phyloP scores from a whole-genome alignment of 2,797 vertebrate species.

The Acrocephalus scirpaceus region DNA sequence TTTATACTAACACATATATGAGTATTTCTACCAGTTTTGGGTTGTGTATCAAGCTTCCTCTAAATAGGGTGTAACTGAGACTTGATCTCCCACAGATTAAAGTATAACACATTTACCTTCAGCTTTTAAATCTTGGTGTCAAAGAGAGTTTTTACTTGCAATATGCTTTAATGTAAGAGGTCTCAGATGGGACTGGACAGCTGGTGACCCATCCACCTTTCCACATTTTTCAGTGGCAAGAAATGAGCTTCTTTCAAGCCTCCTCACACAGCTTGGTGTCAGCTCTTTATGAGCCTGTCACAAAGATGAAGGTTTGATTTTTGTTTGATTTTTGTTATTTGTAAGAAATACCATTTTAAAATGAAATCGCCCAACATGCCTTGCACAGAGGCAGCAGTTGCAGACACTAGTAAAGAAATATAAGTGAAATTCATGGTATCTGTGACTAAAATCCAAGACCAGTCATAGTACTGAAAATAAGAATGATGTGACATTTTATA shows the following conservation, averaged over 20 bases:
- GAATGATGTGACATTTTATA: background rate
- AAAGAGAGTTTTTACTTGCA: background rate
- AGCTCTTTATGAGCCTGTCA: background rate
- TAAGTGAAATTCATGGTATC: background rate
- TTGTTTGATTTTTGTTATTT: background rate
- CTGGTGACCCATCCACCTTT: background rate
- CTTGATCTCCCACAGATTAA: background rate
- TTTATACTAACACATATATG: background rate
- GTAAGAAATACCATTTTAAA: background rate
- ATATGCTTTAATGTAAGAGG: background rate
- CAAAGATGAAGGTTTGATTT: background rate
- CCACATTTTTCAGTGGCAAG: background rate
- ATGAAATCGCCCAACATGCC: background rate
- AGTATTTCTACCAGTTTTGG: background rate
- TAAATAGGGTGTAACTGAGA: background rate
- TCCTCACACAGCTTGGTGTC: background rate
- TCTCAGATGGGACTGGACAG: background rate
- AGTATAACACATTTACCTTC: background rate
- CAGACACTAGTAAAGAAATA: background rate
- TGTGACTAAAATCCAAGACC: background rate
- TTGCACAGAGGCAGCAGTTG: background rate
- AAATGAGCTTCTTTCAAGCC: background rate
- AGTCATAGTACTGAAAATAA: background rate
- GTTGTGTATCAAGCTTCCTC: background rate
- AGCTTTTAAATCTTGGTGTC: background rate